Evolutionary conservation across 2,113 vertebrate genomes (phyloP).

Genomic region (Anhinga anhinga): DNA sequence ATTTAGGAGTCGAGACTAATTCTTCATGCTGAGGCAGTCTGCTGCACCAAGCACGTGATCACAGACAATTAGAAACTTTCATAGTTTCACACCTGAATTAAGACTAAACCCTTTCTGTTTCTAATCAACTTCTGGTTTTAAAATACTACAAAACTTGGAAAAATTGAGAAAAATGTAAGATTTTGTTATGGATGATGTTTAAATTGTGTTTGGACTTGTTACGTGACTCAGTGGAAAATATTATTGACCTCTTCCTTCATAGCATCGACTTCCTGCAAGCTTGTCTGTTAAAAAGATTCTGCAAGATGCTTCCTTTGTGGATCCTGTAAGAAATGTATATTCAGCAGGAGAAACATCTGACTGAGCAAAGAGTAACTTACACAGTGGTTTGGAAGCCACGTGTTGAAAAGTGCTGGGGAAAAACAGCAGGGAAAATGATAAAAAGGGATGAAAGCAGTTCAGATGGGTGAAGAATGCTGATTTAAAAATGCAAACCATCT

Average conservation of each 20-base stretch:
- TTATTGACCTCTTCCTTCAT: conserved; percentile 8
- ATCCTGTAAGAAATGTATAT: conserved; percentile 27
- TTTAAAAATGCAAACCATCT: conserved; percentile 35
- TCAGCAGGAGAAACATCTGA: conserved; percentile 53
- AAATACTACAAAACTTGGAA: not conserved
- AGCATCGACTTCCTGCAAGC: not conserved
- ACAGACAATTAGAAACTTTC: not conserved
- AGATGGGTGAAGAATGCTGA: not conserved
- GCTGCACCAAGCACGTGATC: not conserved
- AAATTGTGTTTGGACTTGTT: not conserved
- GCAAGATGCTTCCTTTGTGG: not conserved
- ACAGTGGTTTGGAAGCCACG: conserved; percentile 48
- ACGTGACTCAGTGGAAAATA: not conserved
- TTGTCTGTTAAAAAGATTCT: conserved; percentile 38
- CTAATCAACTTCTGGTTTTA: not conserved
- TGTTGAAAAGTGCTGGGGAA: conserved; percentile 49
- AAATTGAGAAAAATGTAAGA: not conserved
- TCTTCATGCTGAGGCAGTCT: not conserved
- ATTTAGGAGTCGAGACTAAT: not conserved
- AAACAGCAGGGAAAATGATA: not conserved
- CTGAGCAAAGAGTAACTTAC: conserved; percentile 29
- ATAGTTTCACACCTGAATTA: not conserved
- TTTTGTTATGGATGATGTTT: not conserved
- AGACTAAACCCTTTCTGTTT: not conserved
- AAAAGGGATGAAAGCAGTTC: not conserved